Evolutionary conservation across 2,888 invertebrate genomes (phyloP).

Genomic region (Rhagonycha lutea): DNA sequence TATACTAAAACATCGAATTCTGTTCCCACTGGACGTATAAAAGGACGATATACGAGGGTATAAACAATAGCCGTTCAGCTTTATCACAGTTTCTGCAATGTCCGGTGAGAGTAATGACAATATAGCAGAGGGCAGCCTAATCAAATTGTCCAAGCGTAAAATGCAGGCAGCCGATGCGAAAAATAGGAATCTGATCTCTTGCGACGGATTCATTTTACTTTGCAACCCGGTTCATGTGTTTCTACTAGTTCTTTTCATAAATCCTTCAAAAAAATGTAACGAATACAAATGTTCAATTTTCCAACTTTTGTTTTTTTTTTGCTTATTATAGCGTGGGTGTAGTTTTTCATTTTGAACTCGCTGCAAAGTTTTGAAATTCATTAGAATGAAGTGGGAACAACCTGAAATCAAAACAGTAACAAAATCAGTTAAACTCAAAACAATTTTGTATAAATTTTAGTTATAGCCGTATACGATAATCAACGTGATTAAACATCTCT

Average conservation of each 20-base stretch:
- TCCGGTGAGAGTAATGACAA: constrained; percentile 34
- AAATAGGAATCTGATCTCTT: constrained; percentile 39
- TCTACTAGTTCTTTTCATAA: constrained; percentile 33
- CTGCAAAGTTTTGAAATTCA: not conserved
- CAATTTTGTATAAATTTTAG: not conserved
- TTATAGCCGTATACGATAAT: not conserved
- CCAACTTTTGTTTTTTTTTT: constrained; percentile 21
- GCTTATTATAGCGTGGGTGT: not conserved
- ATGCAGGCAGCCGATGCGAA: constrained; percentile 39
- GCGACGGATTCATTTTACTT: constrained; percentile 43
- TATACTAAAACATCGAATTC: constrained; percentile 25
- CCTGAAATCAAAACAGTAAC: not conserved
- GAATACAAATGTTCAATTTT: constrained; percentile 37
- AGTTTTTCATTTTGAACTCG: not conserved
- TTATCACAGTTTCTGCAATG: constrained; percentile 35
- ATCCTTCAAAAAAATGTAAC: constrained; percentile 37
- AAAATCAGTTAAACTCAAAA: not conserved
- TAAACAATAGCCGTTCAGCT: constrained; percentile 35
- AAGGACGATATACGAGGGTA: constrained; percentile 32
- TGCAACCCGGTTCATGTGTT: constrained; percentile 28
- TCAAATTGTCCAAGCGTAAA: constrained; percentile 35
- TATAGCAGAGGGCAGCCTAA: constrained; percentile 30
- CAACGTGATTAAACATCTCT: not conserved
- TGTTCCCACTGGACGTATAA: constrained; percentile 28
- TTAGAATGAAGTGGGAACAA: not conserved